Evolutionary conservation across 2,888 invertebrate genomes (phyloP), one percentile per base, ranked within the genome.

Genomic region (Dugesia japonica): DNA sequence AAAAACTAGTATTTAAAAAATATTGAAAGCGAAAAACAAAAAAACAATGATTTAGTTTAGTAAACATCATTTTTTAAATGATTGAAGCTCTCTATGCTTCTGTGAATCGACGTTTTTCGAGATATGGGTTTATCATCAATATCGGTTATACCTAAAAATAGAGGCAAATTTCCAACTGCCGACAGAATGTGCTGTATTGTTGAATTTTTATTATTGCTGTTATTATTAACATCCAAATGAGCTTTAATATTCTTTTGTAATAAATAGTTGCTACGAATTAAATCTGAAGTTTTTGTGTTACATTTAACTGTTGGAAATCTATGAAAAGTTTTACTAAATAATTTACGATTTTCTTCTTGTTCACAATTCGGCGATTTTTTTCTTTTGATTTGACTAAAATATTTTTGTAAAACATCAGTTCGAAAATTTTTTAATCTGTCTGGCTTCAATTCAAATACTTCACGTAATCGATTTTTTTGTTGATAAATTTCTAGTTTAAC

Each of bases 401-500:
- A 56, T 13, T 56, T 56, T 56, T n/a, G 56, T 9, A 56, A 56
- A 56, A n/a, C 4, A 4, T 20, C 17, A 9, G n/a, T n/a, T 7
- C n/a, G 56, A n/a, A 56, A 56, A 9, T 56, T 56, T 20, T 1
- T 4, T 20, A n/a, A 56, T 56, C n/a, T 56, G 4, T 56, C 56
- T 20, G 20, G 56, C 17, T 56, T 56, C 56, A 56, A 20, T 13
- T 56, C 20, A 7, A 23, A 56, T 56, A 23, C 23, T 56, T 56
- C 56, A 4, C 56, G 4, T 23, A 56, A n/a, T 56, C 56, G 56
- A n/a, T 13, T 56, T 56, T 23, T 56, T 7, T 56, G 56, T 23
- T 56, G 56, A 56, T 56, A 56, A 13, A 56, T 56, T n/a, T 56
- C 56, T 56, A 56, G 56, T n/a, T 56, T 56, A 56, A 56, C 56